Evolutionary conservation across 2,888 invertebrate genomes (phyloP).

Genomic region (Nomada fucata): DNA sequence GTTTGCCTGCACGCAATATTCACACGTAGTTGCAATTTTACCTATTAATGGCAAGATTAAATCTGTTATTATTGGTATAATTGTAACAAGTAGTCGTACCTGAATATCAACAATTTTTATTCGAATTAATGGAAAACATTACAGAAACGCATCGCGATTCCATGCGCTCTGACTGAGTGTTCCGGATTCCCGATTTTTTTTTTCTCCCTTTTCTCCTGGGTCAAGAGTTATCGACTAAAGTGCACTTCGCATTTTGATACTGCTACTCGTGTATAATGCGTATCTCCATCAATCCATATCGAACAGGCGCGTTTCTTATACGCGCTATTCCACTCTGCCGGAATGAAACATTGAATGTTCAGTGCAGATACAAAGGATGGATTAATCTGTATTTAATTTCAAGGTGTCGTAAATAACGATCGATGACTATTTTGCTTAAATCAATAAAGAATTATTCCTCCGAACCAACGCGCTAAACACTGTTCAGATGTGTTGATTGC

Average conservation of each 20-base stretch:
- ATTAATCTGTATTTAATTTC: conserved; percentile 11
- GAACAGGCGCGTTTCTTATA: conserved; percentile 42
- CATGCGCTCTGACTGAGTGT: neutral
- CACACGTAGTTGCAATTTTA: no score
- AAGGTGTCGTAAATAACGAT: conserved; percentile 8
- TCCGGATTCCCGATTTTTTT: conserved; percentile 30
- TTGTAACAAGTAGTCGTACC: no score
- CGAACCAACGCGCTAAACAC: no score
- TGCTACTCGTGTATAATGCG: conserved; percentile 41
- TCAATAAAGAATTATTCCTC: no score
- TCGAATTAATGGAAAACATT: neutral
- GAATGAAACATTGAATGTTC: conserved; percentile 9
- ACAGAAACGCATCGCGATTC: no score
- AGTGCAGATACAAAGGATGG: conserved; percentile 2
- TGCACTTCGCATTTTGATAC: conserved; percentile 33
- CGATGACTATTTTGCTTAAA: neutral
- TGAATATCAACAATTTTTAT: neutral
- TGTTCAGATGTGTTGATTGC: no score
- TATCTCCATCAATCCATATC: conserved; percentile 55
- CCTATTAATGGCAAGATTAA: no score
- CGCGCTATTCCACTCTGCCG: conserved; percentile 9
- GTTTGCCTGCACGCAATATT: no score
- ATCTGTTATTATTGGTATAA: no score
- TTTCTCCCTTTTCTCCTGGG: conserved; percentile 10
- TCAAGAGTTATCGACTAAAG: conserved; percentile 35